These are phyloP conservation scores for Drosophila percnosoma DNA, from an alignment of 2,888 invertebrate genomes.

Conservation along the genomic window DNA sequence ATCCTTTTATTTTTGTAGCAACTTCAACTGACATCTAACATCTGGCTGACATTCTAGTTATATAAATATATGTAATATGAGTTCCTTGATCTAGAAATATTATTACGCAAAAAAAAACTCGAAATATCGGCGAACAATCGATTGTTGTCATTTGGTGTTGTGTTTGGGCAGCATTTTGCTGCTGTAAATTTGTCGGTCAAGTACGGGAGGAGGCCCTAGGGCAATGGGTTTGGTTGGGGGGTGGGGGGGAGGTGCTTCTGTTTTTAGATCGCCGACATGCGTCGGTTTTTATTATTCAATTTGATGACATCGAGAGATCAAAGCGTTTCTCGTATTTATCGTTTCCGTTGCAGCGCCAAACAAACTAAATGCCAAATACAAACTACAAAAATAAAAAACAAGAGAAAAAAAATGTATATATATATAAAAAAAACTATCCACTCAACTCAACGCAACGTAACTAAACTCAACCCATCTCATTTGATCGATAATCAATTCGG, in stretches of 20 bases:
- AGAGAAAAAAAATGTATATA: conserved; percentile 1
- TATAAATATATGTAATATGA: background rate
- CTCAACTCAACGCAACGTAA: conserved; percentile 1
- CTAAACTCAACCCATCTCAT: conserved; percentile 19
- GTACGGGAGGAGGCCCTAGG: background rate
- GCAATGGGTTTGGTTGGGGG: background rate
- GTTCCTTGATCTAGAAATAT: background rate
- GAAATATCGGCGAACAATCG: conserved; percentile 7
- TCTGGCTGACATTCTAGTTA: background rate
- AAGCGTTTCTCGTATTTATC: conserved; percentile 64
- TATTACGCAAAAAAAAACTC: background rate
- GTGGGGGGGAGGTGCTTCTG: background rate
- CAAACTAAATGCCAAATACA: conserved; percentile 11
- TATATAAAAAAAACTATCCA: conserved; percentile 6
- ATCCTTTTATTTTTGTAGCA: background rate
- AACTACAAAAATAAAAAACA: background rate
- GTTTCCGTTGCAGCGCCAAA: conserved; percentile 57
- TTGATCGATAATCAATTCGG: conserved; percentile 67
- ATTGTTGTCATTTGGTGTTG: conserved; percentile 6
- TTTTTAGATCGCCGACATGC: conserved; percentile 24
- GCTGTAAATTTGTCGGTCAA: conserved; percentile 29
- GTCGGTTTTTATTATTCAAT: conserved; percentile 53
- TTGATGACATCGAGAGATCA: conserved; percentile 65
- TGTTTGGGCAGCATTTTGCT: conserved; percentile 14
- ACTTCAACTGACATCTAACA: background rate